Evolutionary conservation across 2,888 invertebrate genomes (phyloP).

Genomic region (Cephus pulcher): DNA sequence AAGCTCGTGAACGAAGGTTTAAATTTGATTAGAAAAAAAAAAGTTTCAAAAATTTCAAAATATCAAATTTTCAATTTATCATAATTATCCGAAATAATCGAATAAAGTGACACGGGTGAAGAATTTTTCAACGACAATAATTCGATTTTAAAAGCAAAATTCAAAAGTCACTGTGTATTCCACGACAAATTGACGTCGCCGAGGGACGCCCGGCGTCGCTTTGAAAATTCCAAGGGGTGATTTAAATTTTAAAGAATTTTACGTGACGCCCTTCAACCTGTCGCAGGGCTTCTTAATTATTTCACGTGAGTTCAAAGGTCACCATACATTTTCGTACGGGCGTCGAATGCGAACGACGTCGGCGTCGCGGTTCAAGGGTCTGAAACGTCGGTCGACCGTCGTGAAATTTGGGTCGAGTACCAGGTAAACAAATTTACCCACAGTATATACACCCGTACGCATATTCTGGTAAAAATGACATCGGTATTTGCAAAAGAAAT

Average conservation of each 20-base stretch:
- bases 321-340: constrained; percentile 32
- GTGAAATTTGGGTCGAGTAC: too few species aligned
- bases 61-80: too few species aligned
- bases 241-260: constrained; percentile 42
- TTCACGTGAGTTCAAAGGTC: constrained; percentile 53
- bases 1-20: too few species aligned
- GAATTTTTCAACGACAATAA: background rate
- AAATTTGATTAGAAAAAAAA: too few species aligned
- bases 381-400: background rate
- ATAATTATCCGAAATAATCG: too few species aligned
- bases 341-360: background rate
- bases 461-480: background rate
- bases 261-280: constrained; percentile 22
- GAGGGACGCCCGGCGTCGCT: background rate
- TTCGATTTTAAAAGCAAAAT: background rate
- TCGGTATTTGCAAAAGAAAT: background rate
- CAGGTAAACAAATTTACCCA: too few species aligned
- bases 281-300: constrained; percentile 60
- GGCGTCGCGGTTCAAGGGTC: background rate
- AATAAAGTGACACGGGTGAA: too few species aligned
- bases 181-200: background rate
- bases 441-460: constrained; percentile 8
- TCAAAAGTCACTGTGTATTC: background rate
- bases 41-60: too few species aligned
- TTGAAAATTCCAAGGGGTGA: constrained; percentile 49